Evolutionary conservation across 2,888 invertebrate species (phyloP).

Genomic region (Mechanitis mazaeus): DNA sequence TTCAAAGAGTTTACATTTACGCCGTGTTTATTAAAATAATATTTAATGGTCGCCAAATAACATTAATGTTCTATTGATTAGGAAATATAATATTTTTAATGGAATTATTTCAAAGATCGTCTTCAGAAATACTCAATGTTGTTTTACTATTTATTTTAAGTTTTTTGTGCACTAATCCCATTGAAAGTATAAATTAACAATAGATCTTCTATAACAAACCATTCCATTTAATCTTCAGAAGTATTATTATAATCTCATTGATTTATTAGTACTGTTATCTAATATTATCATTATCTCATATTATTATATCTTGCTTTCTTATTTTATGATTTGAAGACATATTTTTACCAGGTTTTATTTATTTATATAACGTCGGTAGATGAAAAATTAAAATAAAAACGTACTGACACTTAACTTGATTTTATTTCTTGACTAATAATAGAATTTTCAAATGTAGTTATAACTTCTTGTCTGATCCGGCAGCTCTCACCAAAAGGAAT

Average conservation of each 20-base stretch:
- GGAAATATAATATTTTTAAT: neutral
- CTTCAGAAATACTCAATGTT: neutral
- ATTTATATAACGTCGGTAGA: neutral
- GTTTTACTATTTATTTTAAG: neutral
- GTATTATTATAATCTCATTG: neutral
- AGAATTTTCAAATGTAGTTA: too few species aligned
- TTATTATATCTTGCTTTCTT: neutral
- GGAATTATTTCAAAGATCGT: neutral
- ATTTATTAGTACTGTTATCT: neutral
- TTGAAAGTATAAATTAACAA: too few species aligned
- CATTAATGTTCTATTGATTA: too few species aligned
- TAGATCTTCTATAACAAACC: conserved; percentile 1
- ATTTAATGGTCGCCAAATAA: too few species aligned
- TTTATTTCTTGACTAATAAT: too few species aligned
- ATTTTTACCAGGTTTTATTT: neutral
- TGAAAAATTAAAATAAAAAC: too few species aligned
- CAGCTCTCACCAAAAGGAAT: too few species aligned
- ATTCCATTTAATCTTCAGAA: conserved; percentile 1
- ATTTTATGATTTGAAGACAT: neutral
- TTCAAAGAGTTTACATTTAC: too few species aligned
- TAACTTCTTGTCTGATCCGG: too few species aligned
- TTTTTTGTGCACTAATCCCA: neutral
- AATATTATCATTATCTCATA: too few species aligned
- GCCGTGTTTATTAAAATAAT: too few species aligned
- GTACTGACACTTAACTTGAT: too few species aligned